Evolutionary conservation across 2,797 vertebrate genomes (phyloP), one percentile per base, ranked within the genome.

Genomic region (Gastrophryne carolinensis): DNA sequence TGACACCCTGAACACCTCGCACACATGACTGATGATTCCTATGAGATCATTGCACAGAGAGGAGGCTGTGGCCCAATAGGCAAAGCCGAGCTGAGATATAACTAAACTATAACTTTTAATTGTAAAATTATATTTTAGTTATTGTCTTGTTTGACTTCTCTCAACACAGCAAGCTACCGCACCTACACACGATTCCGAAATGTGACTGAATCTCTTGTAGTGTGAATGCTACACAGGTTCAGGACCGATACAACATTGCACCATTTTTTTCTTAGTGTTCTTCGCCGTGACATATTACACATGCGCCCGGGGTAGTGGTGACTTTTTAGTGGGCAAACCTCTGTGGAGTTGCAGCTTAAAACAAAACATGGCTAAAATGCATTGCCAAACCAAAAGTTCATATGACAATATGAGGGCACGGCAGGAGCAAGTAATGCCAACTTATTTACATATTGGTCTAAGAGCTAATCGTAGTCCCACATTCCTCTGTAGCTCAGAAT

Each of bases 361-460:
- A 65, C 17, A 12, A 72, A 75, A 52, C 60, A 24, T 68, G 54
- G 2, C 0, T 47, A 6, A 64, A 0, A 0, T 65, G 34, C 32
- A 73, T 9, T 3, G 73, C 64, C 64, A 8, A 0, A 78, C n/a
- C n/a, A 35, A 41, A 53, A 26, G 6, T 26, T 19, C 57, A 49
- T 27, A 41, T 12, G 37, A 74, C 64, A 41, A 29, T 12, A 54
- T 19, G 8, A 13, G 34, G 37, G 41, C 44, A 29, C 64, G 50
- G 24, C 64, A 64, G 52, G 35, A 56, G 47, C 26, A 23, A 58
- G 19, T 52, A 60, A 67, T 60, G 21, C 41, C 39, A 60, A 35
- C 24, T 54, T 78, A 78, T 78, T 60, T 78, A 78, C 68, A 78
- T 1, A 57, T 34, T 35, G 29, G 58, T 6, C 23, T 29, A 13